Base-by-base conservation (phyloP, 2,888 invertebrate genomes). In the Phrixothrix hirtus region DNA sequence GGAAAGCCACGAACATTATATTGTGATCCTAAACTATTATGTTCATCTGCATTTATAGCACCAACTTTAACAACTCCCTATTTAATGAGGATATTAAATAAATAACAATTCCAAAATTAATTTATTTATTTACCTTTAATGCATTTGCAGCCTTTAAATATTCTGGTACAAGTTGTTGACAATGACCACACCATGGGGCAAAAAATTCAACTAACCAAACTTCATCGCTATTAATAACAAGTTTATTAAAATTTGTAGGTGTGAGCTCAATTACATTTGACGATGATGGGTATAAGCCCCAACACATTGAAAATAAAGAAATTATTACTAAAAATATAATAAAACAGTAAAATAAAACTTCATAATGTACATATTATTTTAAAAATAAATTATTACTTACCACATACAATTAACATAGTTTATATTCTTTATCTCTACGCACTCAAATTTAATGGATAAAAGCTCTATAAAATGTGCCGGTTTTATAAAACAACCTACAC, bases 141-240 rank as follows among this genome's bases (percentile, higher is more conserved):
- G 95, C 96, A 60, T 82, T 85, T 1, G 98, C 97, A 39, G 93
- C 88, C 78, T 97, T 97, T 56, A 89, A 86, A 77, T 95, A 98
- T 72, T 97, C 97, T 1, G 95, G 91, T 31, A 88, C 93, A 31
- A 99, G 79, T 55, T 83, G 84, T 74, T 96, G 87, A 76, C 98
- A 92, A 70, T 92, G 92, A 7, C 92, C 93, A 75, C 92, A 97
- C 97, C 97, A 98, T 0, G 96, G 95, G 0, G 98, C 97, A 75
- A 83, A 96, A 76, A 95, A 96, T 71, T 99, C 97, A 1, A 99
- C 92, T 49, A 99, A 77, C 97, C 97, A 98, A 14, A 98, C 78
- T 62, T 88, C 85, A 73, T 96, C 89, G 59, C 92, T 84, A 60
- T 90, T 83, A 35, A 86, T 76, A 2, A 98, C 96, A 63, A 88